Conservation (phyloP, 2,888 invertebrate species). For the Galeruca laticollis region DNA sequence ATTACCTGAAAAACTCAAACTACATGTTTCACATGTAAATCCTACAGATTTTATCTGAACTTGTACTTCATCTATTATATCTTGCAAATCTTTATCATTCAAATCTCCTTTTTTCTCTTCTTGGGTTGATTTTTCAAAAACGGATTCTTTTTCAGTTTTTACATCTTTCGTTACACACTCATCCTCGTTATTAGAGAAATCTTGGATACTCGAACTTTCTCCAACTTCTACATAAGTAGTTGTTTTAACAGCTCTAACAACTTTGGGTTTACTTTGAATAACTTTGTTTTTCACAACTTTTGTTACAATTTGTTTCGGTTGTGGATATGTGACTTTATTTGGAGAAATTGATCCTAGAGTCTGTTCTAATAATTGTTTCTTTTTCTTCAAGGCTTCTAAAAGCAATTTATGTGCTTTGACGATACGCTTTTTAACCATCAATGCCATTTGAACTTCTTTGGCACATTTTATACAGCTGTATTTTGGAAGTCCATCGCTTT, state of each 20-base stretch:
- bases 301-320: constrained; percentile 11
- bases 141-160: background rate
- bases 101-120: constrained; percentile 7
- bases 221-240: background rate
- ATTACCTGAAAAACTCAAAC: constrained; percentile 23
- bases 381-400: constrained; percentile 40
- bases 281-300: constrained; percentile 5
- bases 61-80: constrained; percentile 33
- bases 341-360: background rate
- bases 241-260: background rate
- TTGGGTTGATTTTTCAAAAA: background rate
- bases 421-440: constrained; percentile 55
- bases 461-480: constrained; percentile 57
- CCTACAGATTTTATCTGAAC: constrained; percentile 1
- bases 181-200: constrained; percentile 12
- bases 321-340: constrained; percentile 3
- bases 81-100: constrained; percentile 24
- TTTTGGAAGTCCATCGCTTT: constrained; percentile 55
- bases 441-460: constrained; percentile 55
- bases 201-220: constrained; percentile 8
- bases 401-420: constrained; percentile 54
- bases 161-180: constrained; percentile 1
- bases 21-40: constrained; percentile 41
- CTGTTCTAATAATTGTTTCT: constrained; percentile 19
- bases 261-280: constrained; percentile 8